Evolutionary conservation across 2,888 invertebrate genomes (phyloP), one percentile per base, ranked within the genome.

Genomic region (Peribatodes rhomboidaria): DNA sequence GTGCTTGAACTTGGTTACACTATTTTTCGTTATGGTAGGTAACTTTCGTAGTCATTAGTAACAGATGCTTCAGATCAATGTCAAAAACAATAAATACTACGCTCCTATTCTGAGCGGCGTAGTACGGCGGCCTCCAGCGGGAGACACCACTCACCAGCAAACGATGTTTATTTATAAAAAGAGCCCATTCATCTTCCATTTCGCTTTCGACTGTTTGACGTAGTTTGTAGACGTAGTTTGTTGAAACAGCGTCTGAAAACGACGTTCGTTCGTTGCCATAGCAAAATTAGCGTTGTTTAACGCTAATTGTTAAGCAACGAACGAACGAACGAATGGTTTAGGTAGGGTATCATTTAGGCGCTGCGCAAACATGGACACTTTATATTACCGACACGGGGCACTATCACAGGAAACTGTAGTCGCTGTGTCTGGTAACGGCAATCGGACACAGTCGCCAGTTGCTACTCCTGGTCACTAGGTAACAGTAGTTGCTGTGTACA

Each of bases 141-240:
- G 71, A 76, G 76, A 74, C 78, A 78, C 69, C 81, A 81, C 76
- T 78, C 78, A 78, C 69, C 81, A 81, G 76, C 78, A 77, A 79
- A 74, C 70, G 73, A 67, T 72, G 84, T 84, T 87, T 88, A 87
- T 89, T 87, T 89, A 87, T 88, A 88, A 86, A 85, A 82, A 82
- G 69, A 77, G 75, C 76, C 77, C 86, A 86, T 87, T 86, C 85
- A 87, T 86, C 81, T 83, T 80, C 76, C 80, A 80, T 82, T 73
- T 69, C 72, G 65, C 64, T 76, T 68, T 72, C 65, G 66, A 63
- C 53, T 68, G 63, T 52, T 66, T 59, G 61, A 54, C 54, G 60
- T 53, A 31, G 67, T 44, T 46, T 27, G 33, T 60, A 56, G 59
- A 65, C 56, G 55, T 44, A 44, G 27, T 55, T 44, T n/a, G n/a